These are phyloP conservation scores for Noctua pronuba DNA, from an alignment of 2,888 invertebrate genomes.

Conservation along the genomic window DNA sequence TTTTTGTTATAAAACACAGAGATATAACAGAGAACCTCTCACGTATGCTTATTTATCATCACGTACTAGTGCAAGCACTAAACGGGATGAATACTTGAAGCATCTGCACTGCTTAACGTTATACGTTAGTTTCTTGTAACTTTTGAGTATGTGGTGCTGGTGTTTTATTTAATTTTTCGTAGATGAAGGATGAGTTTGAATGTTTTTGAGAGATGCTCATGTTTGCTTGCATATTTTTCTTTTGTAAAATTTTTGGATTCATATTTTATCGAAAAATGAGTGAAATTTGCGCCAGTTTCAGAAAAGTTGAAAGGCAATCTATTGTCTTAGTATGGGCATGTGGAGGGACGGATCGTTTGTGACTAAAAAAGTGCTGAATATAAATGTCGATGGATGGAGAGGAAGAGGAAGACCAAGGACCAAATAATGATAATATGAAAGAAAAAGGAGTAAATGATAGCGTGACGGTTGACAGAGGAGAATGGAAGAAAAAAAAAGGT, in stretches of 20 bases:
- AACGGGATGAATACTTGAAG: constrained; percentile 48
- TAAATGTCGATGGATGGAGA: too few relatives aligned
- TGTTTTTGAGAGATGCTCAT: neutral
- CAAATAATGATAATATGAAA: too few relatives aligned
- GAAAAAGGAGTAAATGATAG: too few relatives aligned
- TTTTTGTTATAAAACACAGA: constrained; percentile 34
- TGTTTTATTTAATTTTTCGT: constrained; percentile 32
- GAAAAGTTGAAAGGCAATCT: too few relatives aligned
- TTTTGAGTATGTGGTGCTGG: neutral
- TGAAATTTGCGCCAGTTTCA: neutral
- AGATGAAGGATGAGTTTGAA: neutral
- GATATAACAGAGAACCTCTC: constrained; percentile 15
- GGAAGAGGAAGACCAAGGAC: too few relatives aligned
- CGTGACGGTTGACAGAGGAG: too few relatives aligned
- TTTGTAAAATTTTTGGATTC: neutral
- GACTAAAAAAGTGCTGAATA: too few relatives aligned
- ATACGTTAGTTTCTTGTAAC: constrained; percentile 22
- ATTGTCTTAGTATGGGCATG: too few relatives aligned
- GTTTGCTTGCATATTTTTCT: neutral
- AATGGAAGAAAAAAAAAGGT: too few relatives aligned
- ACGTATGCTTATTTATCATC: constrained; percentile 49
- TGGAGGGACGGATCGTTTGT: too few relatives aligned
- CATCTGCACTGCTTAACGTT: constrained; percentile 42
- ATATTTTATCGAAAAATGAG: neutral
- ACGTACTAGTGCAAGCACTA: constrained; percentile 42